These are phyloP conservation scores for Phenganax subtilis DNA, from an alignment of 92 coral and sea anemone species.

Conservation along the genomic window DNA sequence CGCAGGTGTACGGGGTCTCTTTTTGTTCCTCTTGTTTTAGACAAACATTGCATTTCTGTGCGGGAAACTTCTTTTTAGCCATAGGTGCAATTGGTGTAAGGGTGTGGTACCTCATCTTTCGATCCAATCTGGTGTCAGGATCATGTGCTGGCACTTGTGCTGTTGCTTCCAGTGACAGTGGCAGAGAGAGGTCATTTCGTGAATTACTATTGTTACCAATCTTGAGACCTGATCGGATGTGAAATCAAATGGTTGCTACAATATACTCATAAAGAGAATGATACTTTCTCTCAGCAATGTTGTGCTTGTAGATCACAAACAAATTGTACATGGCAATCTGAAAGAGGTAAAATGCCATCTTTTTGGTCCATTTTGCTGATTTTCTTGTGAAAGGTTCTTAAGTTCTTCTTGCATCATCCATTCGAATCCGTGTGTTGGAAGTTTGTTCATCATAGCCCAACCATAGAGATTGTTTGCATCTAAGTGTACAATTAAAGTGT, in stretches of 20 bases:
- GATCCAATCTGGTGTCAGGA: conserved; percentile 30
- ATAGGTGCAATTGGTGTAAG: conserved; percentile 31
- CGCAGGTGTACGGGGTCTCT: conserved; percentile 13
- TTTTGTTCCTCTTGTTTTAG: conserved; percentile 9
- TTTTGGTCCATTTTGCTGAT: conserved; percentile 31
- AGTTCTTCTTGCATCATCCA: no score
- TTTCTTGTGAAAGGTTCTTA: conserved; percentile 14
- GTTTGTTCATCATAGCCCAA: no score
- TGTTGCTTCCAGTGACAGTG: neutral
- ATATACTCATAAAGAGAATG: conserved; percentile 26
- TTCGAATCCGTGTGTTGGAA: no score
- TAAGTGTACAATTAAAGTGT: no score
- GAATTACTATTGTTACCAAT: conserved; percentile 7
- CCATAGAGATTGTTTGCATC: no score
- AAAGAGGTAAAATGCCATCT: conserved; percentile 36
- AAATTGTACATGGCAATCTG: conserved; percentile 41
- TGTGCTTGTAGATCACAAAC: conserved; percentile 42
- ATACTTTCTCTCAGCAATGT: conserved; percentile 22
- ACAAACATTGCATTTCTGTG: conserved; percentile 31
- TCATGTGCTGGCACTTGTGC: conserved; percentile 26
- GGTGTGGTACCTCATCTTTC: conserved; percentile 26
- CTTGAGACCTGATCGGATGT: neutral
- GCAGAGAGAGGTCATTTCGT: conserved; percentile 6
- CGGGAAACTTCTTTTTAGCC: conserved; percentile 26
- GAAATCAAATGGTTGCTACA: neutral